phyloP scores from a whole-genome alignment of 1,140 invertebrate species.

The Meloidogyne exigua region DNA sequence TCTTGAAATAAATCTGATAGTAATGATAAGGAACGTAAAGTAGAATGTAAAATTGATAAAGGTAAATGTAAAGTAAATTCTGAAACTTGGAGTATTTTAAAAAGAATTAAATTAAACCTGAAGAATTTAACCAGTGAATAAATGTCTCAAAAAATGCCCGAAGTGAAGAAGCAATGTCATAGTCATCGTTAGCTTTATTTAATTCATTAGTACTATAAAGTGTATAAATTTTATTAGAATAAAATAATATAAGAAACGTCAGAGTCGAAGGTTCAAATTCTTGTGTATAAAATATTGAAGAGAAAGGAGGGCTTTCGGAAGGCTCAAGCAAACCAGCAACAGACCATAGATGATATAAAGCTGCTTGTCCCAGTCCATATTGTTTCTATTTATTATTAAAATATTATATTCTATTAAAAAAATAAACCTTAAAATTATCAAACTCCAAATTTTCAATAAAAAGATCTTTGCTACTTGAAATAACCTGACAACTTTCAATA shows the following conservation, averaged over 20 bases:
- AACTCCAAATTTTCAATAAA: conserved; percentile 4
- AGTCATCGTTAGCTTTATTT: conserved; percentile 40
- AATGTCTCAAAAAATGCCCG: conserved; percentile 57
- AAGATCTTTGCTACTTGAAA: neutral
- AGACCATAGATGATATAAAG: conserved; percentile 43
- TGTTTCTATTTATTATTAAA: neutral
- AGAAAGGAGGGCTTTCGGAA: neutral
- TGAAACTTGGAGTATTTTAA: conserved; percentile 8
- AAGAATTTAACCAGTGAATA: conserved; percentile 48
- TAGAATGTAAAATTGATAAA: conserved; percentile 22
- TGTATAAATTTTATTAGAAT: neutral
- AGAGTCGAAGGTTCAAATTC: neutral
- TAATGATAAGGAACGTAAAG: conserved; percentile 32
- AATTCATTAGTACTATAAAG: conserved; percentile 46
- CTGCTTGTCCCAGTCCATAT: conserved; percentile 45
- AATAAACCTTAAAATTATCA: neutral
- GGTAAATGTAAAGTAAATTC: conserved; percentile 2
- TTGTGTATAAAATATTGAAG: neutral
- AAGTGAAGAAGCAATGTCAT: conserved; percentile 56
- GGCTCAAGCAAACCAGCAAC: conserved; percentile 33
- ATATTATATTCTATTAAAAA: conserved; percentile 9
- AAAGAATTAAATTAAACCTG: neutral
- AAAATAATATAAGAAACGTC: neutral
- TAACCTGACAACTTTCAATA: neutral
- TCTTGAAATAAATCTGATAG: conserved; percentile 60